Percentiles rank a stretch among this genome's conserved stretches.
Conservation (phyloP, 2,797 vertebrate genomes). For the Cossypha polioptera region DNA sequence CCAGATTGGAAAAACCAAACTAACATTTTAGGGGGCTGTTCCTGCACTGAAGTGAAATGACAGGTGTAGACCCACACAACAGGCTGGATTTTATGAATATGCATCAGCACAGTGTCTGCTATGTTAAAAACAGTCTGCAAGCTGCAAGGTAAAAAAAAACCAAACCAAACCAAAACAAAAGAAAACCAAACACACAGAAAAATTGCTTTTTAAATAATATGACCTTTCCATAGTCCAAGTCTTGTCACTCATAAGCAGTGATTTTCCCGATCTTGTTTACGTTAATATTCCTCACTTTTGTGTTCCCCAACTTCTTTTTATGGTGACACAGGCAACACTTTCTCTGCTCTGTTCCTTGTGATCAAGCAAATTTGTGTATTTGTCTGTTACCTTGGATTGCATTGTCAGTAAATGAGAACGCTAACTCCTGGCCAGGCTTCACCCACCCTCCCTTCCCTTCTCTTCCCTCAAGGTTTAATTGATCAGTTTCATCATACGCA, state of each 20-base stretch:
- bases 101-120: neutral
- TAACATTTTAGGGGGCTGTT: neutral
- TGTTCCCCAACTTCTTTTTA: neutral
- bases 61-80: neutral
- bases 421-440: neutral
- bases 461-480: conserved; percentile 69
- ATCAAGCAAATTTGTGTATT: neutral
- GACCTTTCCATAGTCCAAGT: neutral
- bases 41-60: neutral
- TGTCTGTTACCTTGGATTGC: neutral
- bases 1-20: neutral
- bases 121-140: neutral
- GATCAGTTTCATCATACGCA: conserved; percentile 83
- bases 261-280: neutral
- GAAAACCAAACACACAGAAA: neutral
- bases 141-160: neutral
- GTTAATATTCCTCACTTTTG: neutral
- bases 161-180: neutral
- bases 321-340: neutral
- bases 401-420: neutral
- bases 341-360: neutral
- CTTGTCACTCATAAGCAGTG: neutral
- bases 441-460: neutral
- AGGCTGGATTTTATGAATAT: neutral
- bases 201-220: neutral